Base-by-base conservation (phyloP, 2,888 invertebrate genomes). In the Dicyrtoma fusca region DNA sequence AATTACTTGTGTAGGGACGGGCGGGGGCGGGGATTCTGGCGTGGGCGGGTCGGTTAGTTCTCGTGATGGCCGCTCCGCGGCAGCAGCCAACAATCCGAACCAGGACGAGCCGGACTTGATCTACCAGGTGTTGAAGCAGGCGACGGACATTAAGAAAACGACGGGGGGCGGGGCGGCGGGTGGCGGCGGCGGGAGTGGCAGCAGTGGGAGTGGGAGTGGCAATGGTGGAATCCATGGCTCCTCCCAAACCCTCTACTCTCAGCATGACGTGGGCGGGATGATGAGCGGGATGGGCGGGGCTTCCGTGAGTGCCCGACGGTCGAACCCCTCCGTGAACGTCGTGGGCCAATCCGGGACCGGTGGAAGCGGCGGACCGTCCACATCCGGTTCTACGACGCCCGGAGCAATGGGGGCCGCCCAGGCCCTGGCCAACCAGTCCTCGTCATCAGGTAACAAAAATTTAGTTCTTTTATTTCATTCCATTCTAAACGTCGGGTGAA, bases 101-200 rank as follows among this genome's bases (percentile, higher is more conserved):
- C 80, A 81, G 71, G 83, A 87, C 82, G 91, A 93, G 88, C 89
- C 94, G 88, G 94, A 95, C 88, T 91, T 91, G 86, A 93, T 92
- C 85, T 95, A 95, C 87, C 94, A 94, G 88, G 94, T 94, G 85
- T 89, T 95, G 88, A 94, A 94, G 88, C 92, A 94, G 85, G 94
- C 94, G 83, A 93, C 92, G 84, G 94, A 94, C 88, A 91, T 94
- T 68, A 79, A 79, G 65, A 79, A 77, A 59, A 76, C 77, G 10
- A n/a, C 51, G 69, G 76, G 10, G 72, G 34, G 34, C 3, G 34
- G 34, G 34, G 75, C 14, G 74, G 34, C 4, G 72, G 34, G 34
- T 5, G 34, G 34, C 4, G 75, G 8, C 73, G 34, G 34, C 8
- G 34, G 34, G 34, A 34, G 34, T 34, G 68, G 75, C 51, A 75